Evolutionary conservation across 2,113 vertebrate species (phyloP).

Genomic region (Dipodomys merriami): DNA sequence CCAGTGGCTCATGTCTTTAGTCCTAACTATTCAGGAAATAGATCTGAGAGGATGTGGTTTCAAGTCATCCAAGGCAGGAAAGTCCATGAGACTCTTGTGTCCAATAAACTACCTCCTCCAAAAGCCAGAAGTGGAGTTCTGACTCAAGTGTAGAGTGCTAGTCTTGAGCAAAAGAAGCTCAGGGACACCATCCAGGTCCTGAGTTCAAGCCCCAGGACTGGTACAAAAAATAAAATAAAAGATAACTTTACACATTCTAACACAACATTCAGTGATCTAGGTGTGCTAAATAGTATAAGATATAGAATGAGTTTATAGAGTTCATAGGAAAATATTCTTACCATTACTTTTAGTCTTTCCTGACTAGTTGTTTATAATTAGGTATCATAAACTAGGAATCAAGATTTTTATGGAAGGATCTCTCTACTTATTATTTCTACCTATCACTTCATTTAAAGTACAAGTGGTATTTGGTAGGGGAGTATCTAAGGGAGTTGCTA

Average conservation of each 20-base stretch:
- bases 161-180: no score
- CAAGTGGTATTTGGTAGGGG: background rate
- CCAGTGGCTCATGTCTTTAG: no score
- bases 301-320: slow-evolving; percentile 17
- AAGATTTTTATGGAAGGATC: slow-evolving; percentile 19
- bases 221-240: background rate
- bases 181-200: no score
- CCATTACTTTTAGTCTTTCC: slow-evolving; percentile 28
- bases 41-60: no score
- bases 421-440: slow-evolving; percentile 40
- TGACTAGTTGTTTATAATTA: slow-evolving; percentile 23
- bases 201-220: no score
- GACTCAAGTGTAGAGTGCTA: no score
- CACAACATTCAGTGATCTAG: background rate
- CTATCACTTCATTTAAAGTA: slow-evolving; percentile 47
- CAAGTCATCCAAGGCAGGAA: no score
- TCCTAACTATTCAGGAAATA: no score
- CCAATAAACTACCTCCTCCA: no score
- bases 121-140: no score
- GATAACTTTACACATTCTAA: background rate
- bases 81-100: no score
- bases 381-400: background rate
- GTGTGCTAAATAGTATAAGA: background rate
- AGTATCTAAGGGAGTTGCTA: slow-evolving; percentile 38
- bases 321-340: background rate